Base-by-base conservation (phyloP, 2,888 invertebrate genomes). In the Carterocephalus palaemon region DNA sequence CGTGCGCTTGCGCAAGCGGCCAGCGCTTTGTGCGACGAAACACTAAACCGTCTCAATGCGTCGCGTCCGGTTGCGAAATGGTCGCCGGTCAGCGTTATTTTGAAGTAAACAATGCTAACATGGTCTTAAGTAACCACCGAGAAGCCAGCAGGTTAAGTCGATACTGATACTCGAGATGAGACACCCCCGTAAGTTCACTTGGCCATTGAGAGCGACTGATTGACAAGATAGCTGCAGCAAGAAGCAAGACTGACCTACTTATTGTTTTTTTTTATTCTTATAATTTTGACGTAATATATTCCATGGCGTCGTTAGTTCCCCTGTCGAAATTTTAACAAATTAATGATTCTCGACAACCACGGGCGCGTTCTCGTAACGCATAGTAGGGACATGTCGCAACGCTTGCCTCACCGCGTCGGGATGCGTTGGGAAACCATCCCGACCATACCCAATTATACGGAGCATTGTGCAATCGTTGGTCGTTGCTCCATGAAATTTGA, bases 371-470 rank as follows among this genome's bases (percentile, higher is more conserved):
- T 86, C 84, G 83, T 86, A 85, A 85, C 75, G 78, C 75, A 77
- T 77, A 81, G 83, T 80, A 83, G 84, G 84, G 83, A 79, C 81
- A 76, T 83, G 84, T 80, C 82, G 85, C 76, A 83, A 85, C 75
- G 59, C 59, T 83, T 84, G 81, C 83, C 68, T 66, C 82, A 83
- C 72, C 32, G 47, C 70, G 82, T 75, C 80, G 83, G 80, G 84
- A 82, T 80, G 74, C 75, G 78, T 85, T 85, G 83, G 85, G 85
- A 85, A 85, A 86, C 84, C 73, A 76, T 84, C 84, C 85, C 82
- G 77, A 69, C 72, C 71, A 76, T 73, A 70, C 75, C 72, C 83
- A 81, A 83, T 83, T 81, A 80, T 73, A 79, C 70, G 75, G 70
- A 74, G 59, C 53, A 70, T 82, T 81, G 72, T 68, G 75, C 68